A percentile compares a stretch with the other conserved stretches of the same genome.
These are phyloP conservation scores for Dynastes tityus DNA, from an alignment of 2,888 invertebrate genomes.

Conservation along the genomic window DNA sequence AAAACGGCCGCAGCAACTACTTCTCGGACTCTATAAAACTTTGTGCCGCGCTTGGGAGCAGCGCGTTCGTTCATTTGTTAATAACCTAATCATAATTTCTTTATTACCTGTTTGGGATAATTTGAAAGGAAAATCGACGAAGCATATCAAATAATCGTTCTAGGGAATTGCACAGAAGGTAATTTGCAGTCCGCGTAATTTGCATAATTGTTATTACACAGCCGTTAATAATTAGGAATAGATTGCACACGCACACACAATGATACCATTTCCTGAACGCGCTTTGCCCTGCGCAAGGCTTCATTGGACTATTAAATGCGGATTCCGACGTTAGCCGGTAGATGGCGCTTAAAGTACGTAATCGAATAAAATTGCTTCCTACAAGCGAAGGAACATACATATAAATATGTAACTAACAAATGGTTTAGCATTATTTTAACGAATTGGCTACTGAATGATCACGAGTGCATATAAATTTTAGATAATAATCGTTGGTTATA, in stretches of 20 bases:
- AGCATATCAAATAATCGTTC: constrained; percentile 44
- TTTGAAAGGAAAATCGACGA: constrained; percentile 44
- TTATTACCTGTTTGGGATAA: constrained; percentile 43
- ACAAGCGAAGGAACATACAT: not conserved
- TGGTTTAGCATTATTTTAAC: not conserved
- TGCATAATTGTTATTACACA: constrained; percentile 41
- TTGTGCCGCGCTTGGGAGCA: not conserved
- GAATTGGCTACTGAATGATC: too few species aligned
- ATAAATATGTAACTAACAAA: not conserved
- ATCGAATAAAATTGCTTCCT: not conserved
- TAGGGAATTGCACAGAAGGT: constrained; percentile 32
- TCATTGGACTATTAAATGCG: not conserved
- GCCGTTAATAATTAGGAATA: constrained; percentile 37
- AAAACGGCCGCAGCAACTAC: constrained; percentile 23
- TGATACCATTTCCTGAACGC: not conserved
- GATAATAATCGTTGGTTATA: too few species aligned
- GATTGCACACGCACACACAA: constrained; percentile 21
- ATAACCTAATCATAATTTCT: constrained; percentile 43
- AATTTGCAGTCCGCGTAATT: constrained; percentile 37
- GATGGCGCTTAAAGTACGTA: constrained; percentile 7
- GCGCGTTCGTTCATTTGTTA: constrained; percentile 33
- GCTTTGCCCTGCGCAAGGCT: not conserved
- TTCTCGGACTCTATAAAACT: constrained; percentile 24
- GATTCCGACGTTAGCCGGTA: not conserved
- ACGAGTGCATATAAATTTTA: too few species aligned